Base-by-base conservation (phyloP, 2,113 vertebrate species). In the Dermatemys mawii region DNA sequence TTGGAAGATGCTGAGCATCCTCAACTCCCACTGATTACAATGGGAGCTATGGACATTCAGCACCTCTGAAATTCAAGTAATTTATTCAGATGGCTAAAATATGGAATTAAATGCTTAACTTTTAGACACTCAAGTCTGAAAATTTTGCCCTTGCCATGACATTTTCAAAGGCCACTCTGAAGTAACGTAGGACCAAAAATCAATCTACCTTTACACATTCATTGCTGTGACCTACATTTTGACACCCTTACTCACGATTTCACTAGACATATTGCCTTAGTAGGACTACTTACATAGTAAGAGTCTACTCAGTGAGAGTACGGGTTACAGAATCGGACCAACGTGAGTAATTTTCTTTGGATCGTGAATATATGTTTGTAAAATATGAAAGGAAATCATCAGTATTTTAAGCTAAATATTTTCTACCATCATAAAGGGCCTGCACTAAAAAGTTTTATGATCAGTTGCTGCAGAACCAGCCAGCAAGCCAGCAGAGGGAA, bases 381-480 rank as follows among this genome's bases (percentile, higher is more conserved):
- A 86, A 92, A 81, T 0, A 81, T 3, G 27, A 84, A 70, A 86
- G 9, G 86, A 67, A 3, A 21, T 1, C 53, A 48, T 19, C 73
- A 83, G 4, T 38, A 51, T 76, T 87, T 92, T 22, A 93, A 88
- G 94, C 67, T 17, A 92, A 90, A 84, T 41, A 90, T 32, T 41
- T 55, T 55, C 3, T 32, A 82, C 63, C 83, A 29, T 48, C 80
- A 48, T 14, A 16, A 92, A 86, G 70, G 22, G 24, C 38, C 38
- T 75, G 22, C 41, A 75, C 19, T 10, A 13, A 19, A 73, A 70
- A n/a, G 19, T 75, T 75, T 26, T 44, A 75, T 44, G 70, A 38
- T 75, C 70, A 44, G 24, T 26, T 27, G 24, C 73, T 14, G 41
- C 73, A 76, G 24, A 76, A 46, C 24, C 24, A 76, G 13, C 41